Evolutionary conservation across 2,113 vertebrate genomes (phyloP).

Genomic region (Myrmecobius fasciatus): DNA sequence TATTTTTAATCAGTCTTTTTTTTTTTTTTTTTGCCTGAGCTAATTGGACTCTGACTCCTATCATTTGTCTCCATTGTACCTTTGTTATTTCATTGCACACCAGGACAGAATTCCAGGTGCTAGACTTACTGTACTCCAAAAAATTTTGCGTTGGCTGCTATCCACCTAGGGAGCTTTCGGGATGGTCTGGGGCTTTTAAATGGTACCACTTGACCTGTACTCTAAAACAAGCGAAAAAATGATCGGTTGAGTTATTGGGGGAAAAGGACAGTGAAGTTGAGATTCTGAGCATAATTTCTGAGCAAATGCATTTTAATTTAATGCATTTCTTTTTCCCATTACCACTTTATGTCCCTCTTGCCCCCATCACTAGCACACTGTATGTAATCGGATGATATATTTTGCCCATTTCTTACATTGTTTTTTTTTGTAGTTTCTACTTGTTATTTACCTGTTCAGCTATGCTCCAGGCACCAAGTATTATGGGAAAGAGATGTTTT

Average conservation of each 20-base stretch:
- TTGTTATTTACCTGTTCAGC: slow-evolving; percentile 39
- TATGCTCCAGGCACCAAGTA: slow-evolving; percentile 45
- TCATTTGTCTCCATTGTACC: background rate
- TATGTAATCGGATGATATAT: slow-evolving; percentile 47
- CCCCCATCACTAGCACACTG: slow-evolving; percentile 15
- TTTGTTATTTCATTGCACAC: background rate
- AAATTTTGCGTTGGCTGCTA: background rate
- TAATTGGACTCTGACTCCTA: slow-evolving; percentile 24
- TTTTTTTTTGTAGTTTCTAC: slow-evolving; percentile 23
- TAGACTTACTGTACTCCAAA: slow-evolving; percentile 15
- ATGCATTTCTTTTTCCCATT: slow-evolving; percentile 41
- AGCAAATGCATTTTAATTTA: slow-evolving; percentile 38
- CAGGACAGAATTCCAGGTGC: slow-evolving; percentile 29
- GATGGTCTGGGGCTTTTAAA: background rate
- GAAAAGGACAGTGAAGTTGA: background rate
- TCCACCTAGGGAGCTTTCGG: background rate
- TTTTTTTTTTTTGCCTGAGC: background rate
- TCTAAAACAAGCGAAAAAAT: slow-evolving; percentile 25
- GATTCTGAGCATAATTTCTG: background rate
- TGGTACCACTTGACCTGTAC: slow-evolving; percentile 29
- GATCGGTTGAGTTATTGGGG: slow-evolving; percentile 22
- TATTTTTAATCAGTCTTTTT: slow-evolving; percentile 16
- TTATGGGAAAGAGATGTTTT: slow-evolving; percentile 22
- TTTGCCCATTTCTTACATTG: slow-evolving; percentile 38
- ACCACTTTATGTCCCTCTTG: slow-evolving; percentile 12